A percentile compares a stretch with the other conserved stretches of the same genome.
Conservation (phyloP, 2,888 invertebrate species). For the Euproctis similis region DNA sequence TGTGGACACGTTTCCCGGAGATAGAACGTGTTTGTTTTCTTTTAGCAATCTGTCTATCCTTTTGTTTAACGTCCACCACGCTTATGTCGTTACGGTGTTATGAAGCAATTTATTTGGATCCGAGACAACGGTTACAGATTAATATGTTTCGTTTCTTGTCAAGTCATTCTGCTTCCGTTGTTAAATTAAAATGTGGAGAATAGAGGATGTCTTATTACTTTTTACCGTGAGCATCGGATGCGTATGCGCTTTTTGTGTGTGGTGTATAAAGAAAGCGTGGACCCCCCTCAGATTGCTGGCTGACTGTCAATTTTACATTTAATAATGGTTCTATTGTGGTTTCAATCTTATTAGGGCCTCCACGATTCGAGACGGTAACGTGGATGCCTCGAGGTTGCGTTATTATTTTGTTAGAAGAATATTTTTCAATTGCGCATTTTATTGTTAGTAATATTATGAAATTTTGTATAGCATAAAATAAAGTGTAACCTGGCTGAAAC, state of each 20-base stretch:
- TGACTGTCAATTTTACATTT: constrained; percentile 33
- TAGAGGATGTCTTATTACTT: constrained; percentile 52
- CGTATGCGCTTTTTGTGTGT: constrained; percentile 25
- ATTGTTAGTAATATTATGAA: too few species aligned
- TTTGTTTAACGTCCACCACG: constrained; percentile 51
- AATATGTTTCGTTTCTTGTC: constrained; percentile 61
- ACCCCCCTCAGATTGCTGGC: constrained; percentile 40
- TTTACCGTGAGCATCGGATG: constrained; percentile 36
- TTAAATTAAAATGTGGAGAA: constrained; percentile 57
- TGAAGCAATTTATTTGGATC: constrained; percentile 50
- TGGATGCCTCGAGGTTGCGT: constrained; percentile 4
- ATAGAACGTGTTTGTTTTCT: constrained; percentile 57
- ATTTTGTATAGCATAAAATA: too few species aligned
- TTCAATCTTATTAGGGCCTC: constrained; percentile 10
- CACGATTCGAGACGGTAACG: constrained; percentile 10
- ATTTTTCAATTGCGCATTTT: constrained; percentile 13
- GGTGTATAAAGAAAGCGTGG: constrained; percentile 34
- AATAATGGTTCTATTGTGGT: constrained; percentile 18
- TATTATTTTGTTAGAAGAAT: background rate
- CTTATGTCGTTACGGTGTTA: constrained; percentile 36
- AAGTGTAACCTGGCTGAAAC: too few species aligned
- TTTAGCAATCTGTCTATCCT: constrained; percentile 30
- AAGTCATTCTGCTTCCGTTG: constrained; percentile 70
- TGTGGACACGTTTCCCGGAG: constrained; percentile 51
- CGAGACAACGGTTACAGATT: constrained; percentile 51